Percentiles rank a stretch among this genome's conserved stretches.
Conservation (phyloP, 2,888 invertebrate genomes). For the Nymphalis urticae region DNA sequence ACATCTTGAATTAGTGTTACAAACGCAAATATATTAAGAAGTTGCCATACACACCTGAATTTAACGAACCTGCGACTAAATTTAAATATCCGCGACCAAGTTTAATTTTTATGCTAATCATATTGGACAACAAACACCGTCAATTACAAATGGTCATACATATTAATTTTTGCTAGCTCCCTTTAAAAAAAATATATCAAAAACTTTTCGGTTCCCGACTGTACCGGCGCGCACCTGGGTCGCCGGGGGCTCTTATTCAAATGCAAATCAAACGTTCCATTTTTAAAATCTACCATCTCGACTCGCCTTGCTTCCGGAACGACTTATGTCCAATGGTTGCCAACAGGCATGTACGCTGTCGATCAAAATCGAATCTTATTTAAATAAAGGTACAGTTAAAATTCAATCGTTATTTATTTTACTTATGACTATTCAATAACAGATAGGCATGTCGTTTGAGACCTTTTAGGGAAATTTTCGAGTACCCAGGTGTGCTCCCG, state of each 20-base stretch:
- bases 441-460: slow-evolving; percentile 67
- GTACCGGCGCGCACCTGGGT: slow-evolving; percentile 78
- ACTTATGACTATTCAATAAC: slow-evolving; percentile 50
- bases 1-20: not conserved
- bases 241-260: slow-evolving; percentile 81
- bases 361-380: slow-evolving; percentile 49
- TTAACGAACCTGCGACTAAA: slow-evolving; percentile 40
- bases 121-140: slow-evolving; percentile 48
- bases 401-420: slow-evolving; percentile 37
- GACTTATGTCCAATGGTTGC: slow-evolving; percentile 75
- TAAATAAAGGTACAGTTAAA: slow-evolving; percentile 32
- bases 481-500: slow-evolving; percentile 82
- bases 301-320: slow-evolving; percentile 77
- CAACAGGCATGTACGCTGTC: slow-evolving; percentile 44
- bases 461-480: slow-evolving; percentile 78
- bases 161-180: slow-evolving; percentile 56
- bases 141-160: slow-evolving; percentile 68
- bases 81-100: slow-evolving; percentile 32
- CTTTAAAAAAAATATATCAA: slow-evolving; percentile 44
- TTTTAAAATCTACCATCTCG: slow-evolving; percentile 82
- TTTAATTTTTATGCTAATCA: slow-evolving; percentile 59
- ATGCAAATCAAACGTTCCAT: slow-evolving; percentile 83
- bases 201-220: slow-evolving; percentile 65
- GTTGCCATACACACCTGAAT: slow-evolving; percentile 10
- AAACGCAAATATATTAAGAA: not conserved